A percentile compares a stretch with the other conserved stretches of the same genome.
Conservation (phyloP, 2,113 vertebrate genomes). For the Grus americana region DNA sequence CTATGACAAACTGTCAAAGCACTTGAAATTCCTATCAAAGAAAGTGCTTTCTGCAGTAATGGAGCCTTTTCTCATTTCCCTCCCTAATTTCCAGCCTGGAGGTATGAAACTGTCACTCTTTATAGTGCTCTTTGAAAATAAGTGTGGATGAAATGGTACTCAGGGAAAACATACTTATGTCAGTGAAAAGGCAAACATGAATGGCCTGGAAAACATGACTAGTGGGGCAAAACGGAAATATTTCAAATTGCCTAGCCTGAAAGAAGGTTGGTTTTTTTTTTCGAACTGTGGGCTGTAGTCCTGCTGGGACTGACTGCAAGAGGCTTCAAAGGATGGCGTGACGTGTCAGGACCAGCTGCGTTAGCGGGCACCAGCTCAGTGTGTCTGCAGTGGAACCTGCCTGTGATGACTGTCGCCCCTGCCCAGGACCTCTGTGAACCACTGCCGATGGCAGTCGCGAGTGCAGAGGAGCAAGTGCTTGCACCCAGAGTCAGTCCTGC, state of each 20-base stretch:
- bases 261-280: background rate
- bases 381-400: background rate
- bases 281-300: background rate
- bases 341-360: background rate
- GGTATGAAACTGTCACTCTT: background rate
- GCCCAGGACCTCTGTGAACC: background rate
- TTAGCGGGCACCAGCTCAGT: background rate
- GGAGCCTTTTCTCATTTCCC: background rate
- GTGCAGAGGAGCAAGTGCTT: background rate
- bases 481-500: background rate
- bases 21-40: background rate
- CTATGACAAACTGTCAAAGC: background rate
- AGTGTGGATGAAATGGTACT: background rate
- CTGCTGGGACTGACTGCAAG: background rate
- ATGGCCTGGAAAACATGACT: background rate
- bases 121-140: background rate
- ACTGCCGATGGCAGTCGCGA: background rate
- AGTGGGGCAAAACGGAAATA: background rate
- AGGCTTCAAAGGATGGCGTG: background rate
- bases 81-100: background rate
- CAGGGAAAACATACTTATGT: background rate
- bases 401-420: background rate
- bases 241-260: background rate
- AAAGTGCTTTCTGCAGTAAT: background rate
- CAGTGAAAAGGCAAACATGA: background rate